Evolutionary conservation across 2,888 invertebrate genomes (phyloP).

Genomic region (Polyommatus icarus): DNA sequence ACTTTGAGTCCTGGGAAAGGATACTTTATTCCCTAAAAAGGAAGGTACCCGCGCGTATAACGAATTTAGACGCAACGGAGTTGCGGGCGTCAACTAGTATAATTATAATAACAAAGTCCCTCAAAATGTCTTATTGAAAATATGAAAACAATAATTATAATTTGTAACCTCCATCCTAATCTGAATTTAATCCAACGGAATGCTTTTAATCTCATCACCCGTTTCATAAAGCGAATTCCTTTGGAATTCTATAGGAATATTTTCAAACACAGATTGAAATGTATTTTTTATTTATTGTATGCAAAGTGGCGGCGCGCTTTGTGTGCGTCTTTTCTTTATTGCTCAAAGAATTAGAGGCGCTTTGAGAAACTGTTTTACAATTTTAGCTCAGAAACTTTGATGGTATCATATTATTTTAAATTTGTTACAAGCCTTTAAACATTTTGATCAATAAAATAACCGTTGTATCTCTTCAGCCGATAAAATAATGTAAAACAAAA

Average conservation of each 20-base stretch:
- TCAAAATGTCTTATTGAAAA: no score
- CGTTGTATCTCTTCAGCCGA: neutral
- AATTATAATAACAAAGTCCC: no score
- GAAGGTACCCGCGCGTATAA: no score
- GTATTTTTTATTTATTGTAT: constrained; percentile 39
- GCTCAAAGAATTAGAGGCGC: constrained; percentile 44
- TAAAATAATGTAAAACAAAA: neutral
- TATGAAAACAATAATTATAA: neutral
- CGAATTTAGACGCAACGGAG: no score
- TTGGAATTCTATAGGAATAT: constrained; percentile 19
- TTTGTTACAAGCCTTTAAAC: neutral
- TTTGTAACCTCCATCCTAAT: neutral
- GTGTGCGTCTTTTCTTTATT: constrained; percentile 43
- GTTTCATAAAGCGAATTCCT: constrained; percentile 23
- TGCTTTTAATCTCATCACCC: constrained; percentile 18
- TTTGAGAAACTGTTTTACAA: constrained; percentile 44
- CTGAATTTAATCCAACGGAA: constrained; percentile 8
- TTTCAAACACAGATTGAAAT: constrained; percentile 29
- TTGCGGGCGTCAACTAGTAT: no score
- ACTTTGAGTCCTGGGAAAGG: no score
- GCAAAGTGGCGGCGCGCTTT: constrained; percentile 39
- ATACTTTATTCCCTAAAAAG: no score
- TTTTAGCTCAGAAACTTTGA: constrained; percentile 35
- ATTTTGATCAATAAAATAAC: neutral
- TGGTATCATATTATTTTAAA: neutral